phyloP scores from a whole-genome alignment of 2,113 vertebrate genomes.

The Potamarius usumacintae region DNA sequence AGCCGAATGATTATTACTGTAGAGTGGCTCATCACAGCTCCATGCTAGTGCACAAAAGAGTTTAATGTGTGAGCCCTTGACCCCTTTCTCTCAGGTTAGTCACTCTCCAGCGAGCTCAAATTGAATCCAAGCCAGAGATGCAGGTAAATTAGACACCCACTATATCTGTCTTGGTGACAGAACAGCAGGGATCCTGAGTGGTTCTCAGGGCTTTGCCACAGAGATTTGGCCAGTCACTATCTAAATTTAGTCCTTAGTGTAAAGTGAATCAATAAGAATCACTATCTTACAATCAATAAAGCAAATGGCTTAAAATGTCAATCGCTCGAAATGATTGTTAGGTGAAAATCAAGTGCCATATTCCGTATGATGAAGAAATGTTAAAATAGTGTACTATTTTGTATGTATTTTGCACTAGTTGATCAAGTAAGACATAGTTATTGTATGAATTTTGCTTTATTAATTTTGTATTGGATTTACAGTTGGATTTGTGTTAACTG shows the following conservation, averaged over 20 bases:
- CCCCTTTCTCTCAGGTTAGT: constrained; percentile 69
- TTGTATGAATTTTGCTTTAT: neutral
- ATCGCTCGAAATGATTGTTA: neutral
- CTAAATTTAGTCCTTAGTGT: neutral
- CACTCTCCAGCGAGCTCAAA: constrained; percentile 71
- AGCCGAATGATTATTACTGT: constrained; percentile 18
- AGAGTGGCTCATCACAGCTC: constrained; percentile 65
- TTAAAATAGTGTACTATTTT: neutral
- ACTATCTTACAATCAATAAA: neutral
- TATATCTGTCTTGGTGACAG: constrained; percentile 47
- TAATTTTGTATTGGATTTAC: neutral
- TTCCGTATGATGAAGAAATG: neutral
- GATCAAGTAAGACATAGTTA: neutral
- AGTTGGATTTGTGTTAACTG: neutral
- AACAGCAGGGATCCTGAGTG: neutral
- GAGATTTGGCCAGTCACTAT: neutral
- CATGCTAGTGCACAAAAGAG: constrained; percentile 66
- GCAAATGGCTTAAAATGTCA: neutral
- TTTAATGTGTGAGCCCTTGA: constrained; percentile 75
- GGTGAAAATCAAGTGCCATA: neutral
- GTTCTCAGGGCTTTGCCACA: neutral
- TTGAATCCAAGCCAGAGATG: constrained; percentile 70
- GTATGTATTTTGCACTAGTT: neutral
- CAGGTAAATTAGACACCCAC: constrained; percentile 69
- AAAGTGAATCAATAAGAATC: neutral